Evolutionary conservation across 2,888 invertebrate species (phyloP), one percentile per base, ranked within the genome.

Genomic region (Drepana falcataria): DNA sequence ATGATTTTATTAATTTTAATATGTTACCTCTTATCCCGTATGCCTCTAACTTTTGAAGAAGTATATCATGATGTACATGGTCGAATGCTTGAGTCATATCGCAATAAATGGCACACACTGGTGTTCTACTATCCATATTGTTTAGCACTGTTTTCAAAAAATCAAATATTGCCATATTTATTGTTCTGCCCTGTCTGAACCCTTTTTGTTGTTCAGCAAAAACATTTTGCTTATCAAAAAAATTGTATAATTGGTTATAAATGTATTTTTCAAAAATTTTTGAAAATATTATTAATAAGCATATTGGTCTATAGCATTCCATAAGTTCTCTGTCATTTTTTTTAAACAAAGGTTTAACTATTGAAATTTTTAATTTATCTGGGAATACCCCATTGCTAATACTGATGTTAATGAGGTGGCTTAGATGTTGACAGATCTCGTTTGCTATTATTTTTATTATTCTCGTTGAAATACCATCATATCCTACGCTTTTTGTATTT

Each of bases 71-170:
- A n/a, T n/a, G n/a, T n/a, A n/a, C n/a, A n/a, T n/a, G n/a, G 53
- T 64, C 64, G 35, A 62, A 64, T 2, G 60, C 61, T 44, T 62
- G 55, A n/a, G 58, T 55, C 56, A 63, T 56, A 9, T 63, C 61
- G 54, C 58, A 59, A 51, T 53, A 65, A 21, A 65, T 5, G 1
- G 58, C 53, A 47, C 48, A 44, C 9, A 63, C 53, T 40, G 53
- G 59, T 40, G 9, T 52, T 41, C 35, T 54, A 35, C 47, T 48
- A 44, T 59, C 59, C 1, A 60, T 40, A 48, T 53, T 55, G 2
- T 5, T 49, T 3, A 55, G 49, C 9, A 55, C 40, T 34, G 35
- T 49, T 34, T 55, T 37, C 5, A 55, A 4, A 48, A 55, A 49
- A 21, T 55, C 52, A 47, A n/a, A 55, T 34, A 48, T 48, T 34